Evolutionary conservation across 2,797 vertebrate species (phyloP).

Genomic region (Chelon auratus): DNA sequence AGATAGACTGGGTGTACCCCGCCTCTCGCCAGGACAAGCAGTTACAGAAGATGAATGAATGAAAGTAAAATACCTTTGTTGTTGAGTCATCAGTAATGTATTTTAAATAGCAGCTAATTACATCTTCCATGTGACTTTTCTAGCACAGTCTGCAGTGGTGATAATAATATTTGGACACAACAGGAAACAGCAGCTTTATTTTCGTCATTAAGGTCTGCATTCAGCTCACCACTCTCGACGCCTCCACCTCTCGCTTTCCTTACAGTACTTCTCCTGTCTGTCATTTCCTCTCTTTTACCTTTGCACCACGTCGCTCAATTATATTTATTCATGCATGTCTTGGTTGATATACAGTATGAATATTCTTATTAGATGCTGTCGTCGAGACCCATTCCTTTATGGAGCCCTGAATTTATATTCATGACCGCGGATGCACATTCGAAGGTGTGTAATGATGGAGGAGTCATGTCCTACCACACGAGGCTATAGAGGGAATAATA

Average conservation of each 20-base stretch:
- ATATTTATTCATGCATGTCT: constrained; percentile 67
- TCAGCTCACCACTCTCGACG: constrained; percentile 33
- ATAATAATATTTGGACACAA: neutral
- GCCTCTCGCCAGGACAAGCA: no score
- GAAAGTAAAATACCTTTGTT: neutral
- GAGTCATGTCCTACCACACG: constrained; percentile 46
- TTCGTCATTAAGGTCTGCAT: constrained; percentile 40
- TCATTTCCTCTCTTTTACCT: constrained; percentile 57
- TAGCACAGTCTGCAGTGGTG: neutral
- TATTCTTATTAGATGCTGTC: constrained; percentile 62
- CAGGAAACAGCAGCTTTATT: constrained; percentile 24
- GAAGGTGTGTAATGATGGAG: constrained; percentile 61
- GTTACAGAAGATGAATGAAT: no score
- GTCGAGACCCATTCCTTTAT: constrained; percentile 45
- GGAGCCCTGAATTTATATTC: constrained; percentile 66
- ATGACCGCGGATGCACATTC: constrained; percentile 49
- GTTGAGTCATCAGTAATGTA: neutral
- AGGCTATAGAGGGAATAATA: constrained; percentile 53
- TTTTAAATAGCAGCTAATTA: neutral
- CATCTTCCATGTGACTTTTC: neutral
- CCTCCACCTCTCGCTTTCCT: constrained; percentile 40
- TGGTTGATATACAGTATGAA: constrained; percentile 64
- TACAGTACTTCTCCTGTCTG: constrained; percentile 44
- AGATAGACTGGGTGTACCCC: no score
- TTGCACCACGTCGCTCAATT: constrained; percentile 54